Base-by-base conservation (phyloP, 1,140 invertebrate species). In the Penaeus vannamei region DNA sequence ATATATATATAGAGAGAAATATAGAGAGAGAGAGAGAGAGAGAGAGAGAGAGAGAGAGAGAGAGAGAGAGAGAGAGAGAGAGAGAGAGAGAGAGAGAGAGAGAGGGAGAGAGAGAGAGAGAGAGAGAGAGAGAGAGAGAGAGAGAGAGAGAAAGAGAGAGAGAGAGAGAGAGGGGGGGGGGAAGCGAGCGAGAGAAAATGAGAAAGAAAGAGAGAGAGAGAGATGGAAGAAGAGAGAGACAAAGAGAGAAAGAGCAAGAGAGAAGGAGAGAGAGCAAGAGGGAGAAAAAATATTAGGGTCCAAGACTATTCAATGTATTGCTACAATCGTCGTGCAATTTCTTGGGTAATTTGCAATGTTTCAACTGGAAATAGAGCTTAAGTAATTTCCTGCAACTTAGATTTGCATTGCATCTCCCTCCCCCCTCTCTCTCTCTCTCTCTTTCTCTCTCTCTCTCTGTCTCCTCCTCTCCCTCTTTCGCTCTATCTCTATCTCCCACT, bases 41-140 rank as follows among this genome's bases (percentile, higher is more conserved):
- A n/a, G n/a, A n/a, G n/a, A n/a, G n/a, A n/a, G n/a, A n/a, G n/a
- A n/a, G n/a, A n/a, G n/a, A n/a, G n/a, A n/a, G n/a, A n/a, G n/a
- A n/a, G n/a, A n/a, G n/a, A n/a, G n/a, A n/a, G n/a, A n/a, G n/a
- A n/a, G n/a, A n/a, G n/a, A n/a, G n/a, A n/a, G n/a, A n/a, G n/a
- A n/a, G n/a, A 46, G 42, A n/a, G 26, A 69, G 64, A 69, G 69
- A 72, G 69, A 72, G 69, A 72, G n/a, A 72, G 66, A 69, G 66
- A 69, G 66, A 69, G 66, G 29, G 66, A 69, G 66, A 69, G 66
- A 69, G 66, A 69, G 66, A 69, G 66, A 69, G 66, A 69, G 66
- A 69, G 66, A 69, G 66, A 69, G 66, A 69, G n/a, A n/a, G n/a
- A n/a, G n/a, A 76, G 26, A 17, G 4, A 32, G 36, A 17, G 3